Evolutionary conservation across 2,888 invertebrate species (phyloP).

Genomic region (Nudaria mundana): DNA sequence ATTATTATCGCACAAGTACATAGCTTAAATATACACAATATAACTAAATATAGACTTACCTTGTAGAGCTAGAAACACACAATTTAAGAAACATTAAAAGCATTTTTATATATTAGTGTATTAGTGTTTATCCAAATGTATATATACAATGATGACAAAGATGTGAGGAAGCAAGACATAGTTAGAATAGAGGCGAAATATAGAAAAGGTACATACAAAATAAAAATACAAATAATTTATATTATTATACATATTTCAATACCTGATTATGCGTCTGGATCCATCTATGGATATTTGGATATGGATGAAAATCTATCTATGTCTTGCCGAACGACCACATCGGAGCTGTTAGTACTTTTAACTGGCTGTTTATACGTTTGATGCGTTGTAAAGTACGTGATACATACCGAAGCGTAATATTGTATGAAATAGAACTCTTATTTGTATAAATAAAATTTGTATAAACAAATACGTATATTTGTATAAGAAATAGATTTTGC

Average conservation of each 20-base stretch:
- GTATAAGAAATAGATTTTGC: not conserved
- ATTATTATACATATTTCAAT: constrained; percentile 35
- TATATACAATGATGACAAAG: constrained; percentile 32
- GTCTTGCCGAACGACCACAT: constrained; percentile 79
- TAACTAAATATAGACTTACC: constrained; percentile 8
- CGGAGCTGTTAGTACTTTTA: constrained; percentile 67
- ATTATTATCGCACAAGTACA: not conserved
- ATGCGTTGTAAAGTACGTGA: constrained; percentile 30
- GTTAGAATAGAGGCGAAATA: constrained; percentile 64
- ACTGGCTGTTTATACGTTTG: constrained; percentile 34
- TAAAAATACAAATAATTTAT: constrained; percentile 34
- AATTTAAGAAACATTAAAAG: constrained; percentile 1
- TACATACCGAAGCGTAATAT: constrained; percentile 56
- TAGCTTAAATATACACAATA: not conserved
- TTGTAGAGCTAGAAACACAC: constrained; percentile 8
- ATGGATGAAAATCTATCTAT: constrained; percentile 69
- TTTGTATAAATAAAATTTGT: not conserved
- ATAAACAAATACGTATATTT: not conserved
- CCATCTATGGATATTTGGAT: too few species aligned
- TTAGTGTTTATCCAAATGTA: constrained; percentile 34
- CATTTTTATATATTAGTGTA: constrained; percentile 27
- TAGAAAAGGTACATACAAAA: constrained; percentile 42
- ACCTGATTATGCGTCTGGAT: constrained; percentile 58
- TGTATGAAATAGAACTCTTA: constrained; percentile 5
- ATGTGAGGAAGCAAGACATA: constrained; percentile 80